These are phyloP conservation scores for Amphimedon queenslandica DNA, from an alignment of 37 sponge, comb jelly and placozoan genomes.

Conservation along the genomic window DNA sequence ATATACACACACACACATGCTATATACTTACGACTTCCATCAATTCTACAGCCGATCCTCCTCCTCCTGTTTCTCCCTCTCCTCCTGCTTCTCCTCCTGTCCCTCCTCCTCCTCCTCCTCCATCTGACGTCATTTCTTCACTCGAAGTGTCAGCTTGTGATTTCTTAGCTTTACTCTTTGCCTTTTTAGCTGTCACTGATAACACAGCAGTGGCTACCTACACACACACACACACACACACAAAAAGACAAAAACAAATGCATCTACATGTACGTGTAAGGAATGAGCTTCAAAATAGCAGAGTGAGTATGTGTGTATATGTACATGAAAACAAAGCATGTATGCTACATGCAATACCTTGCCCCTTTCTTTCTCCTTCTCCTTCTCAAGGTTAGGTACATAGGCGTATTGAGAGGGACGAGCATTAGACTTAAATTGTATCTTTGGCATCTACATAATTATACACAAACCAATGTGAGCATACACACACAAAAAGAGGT, in stretches of 20 bases:
- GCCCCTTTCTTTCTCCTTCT: slow-evolving; percentile 86
- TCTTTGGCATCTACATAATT: slow-evolving; percentile 79
- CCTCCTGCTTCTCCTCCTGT: no score
- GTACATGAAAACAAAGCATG: no score
- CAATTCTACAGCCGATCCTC: not conserved
- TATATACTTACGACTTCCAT: slow-evolving; percentile 13
- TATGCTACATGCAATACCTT: no score
- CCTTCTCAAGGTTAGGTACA: slow-evolving; percentile 77
- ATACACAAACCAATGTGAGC: no score
- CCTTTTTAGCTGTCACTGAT: slow-evolving; percentile 91
- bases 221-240: slow-evolving; percentile 10
- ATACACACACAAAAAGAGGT: not conserved
- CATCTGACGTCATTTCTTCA: slow-evolving; percentile 11
- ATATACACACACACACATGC: no score
- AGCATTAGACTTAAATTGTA: slow-evolving; percentile 83
- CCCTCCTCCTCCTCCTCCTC: not conserved
- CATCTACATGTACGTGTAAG: not conserved
- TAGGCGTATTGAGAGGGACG: slow-evolving; percentile 91
- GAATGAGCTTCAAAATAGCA: no score
- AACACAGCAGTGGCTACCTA: slow-evolving; percentile 93
- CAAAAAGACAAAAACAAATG: not conserved
- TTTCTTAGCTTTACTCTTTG: slow-evolving; percentile 69
- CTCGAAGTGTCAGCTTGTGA: slow-evolving; percentile 33
- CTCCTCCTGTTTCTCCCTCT: slow-evolving; percentile 3
- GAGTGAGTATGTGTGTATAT: no score